Conservation (phyloP, 2,797 vertebrate genomes). For the Acanthornis magna region DNA sequence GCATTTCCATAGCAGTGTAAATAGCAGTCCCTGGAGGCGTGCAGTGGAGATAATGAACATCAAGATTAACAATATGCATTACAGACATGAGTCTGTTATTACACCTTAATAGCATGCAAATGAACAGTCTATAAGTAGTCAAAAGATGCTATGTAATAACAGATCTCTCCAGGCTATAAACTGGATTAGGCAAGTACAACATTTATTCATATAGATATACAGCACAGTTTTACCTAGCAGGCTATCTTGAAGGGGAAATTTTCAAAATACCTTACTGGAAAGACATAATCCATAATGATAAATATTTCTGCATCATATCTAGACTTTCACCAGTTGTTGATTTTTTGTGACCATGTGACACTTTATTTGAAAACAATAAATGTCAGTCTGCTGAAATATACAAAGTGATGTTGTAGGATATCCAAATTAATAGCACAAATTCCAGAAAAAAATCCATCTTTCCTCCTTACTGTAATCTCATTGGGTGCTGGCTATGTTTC, state of each 20-base stretch:
- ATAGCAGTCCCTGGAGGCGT: conserved; percentile 1
- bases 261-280: not conserved
- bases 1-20: conserved; percentile 9
- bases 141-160: not conserved
- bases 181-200: not conserved
- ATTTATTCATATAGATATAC: not conserved
- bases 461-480: conserved; percentile 25
- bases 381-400: not conserved
- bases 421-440: conserved; percentile 3
- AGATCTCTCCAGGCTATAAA: not conserved
- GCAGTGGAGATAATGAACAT: conserved; percentile 21
- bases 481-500: conserved; percentile 42
- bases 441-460: conserved; percentile 10
- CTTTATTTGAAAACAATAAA: not conserved
- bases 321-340: not conserved
- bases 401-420: not conserved
- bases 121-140: not conserved
- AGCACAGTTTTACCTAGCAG: not conserved
- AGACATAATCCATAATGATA: not conserved
- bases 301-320: not conserved
- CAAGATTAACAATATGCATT: conserved; percentile 19
- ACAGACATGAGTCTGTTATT: conserved; percentile 4
- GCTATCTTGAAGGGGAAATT: not conserved
- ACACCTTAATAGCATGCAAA: conserved; percentile 25
- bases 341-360: not conserved